phyloP scores from a whole-genome alignment of 1,140 invertebrate genomes.

The Drosophila auraria region DNA sequence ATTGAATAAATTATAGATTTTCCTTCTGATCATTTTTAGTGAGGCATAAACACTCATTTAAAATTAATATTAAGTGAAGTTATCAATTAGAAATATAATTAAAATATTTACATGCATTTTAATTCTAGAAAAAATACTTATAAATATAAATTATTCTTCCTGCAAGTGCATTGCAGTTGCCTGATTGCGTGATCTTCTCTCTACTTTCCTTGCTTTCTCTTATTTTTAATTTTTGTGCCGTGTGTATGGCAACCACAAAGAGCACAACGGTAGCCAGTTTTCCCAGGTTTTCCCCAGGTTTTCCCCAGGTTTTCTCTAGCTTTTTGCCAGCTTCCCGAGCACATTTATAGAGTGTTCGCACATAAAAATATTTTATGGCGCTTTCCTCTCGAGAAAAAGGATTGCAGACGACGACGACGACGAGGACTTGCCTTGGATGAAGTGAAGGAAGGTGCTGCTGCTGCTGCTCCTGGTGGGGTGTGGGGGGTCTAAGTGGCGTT shows the following conservation, averaged over 20 bases:
- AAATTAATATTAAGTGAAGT: not conserved
- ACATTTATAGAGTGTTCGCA: conserved; percentile 83
- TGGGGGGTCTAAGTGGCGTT: conserved; percentile 77
- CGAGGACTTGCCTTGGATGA: conserved; percentile 21
- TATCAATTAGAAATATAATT: too few species aligned
- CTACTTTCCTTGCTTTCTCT: not conserved
- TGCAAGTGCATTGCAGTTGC: conserved; percentile 14
- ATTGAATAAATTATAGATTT: not conserved
- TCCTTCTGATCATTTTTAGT: not conserved
- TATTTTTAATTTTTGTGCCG: conserved; percentile 1
- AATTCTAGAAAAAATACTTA: not conserved
- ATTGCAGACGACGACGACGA: conserved; percentile 70
- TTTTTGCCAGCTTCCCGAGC: conserved; percentile 25
- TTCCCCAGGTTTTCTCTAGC: conserved; percentile 12
- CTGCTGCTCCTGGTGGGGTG: not conserved
- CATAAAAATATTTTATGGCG: conserved; percentile 85
- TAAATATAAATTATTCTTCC: not conserved
- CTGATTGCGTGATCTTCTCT: not conserved
- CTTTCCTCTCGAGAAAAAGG: conserved; percentile 76
- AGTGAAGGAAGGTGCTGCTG: not conserved
- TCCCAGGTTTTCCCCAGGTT: conserved; percentile 20
- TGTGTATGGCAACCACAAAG: conserved; percentile 50
- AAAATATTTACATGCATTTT: not conserved
- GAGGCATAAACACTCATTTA: not conserved
- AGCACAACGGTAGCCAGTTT: conserved; percentile 30